A percentile compares a stretch with the other conserved stretches of the same genome.
phyloP scores from a whole-genome alignment of 30 jellyfish, hydroid and myxozoan genomes.

The Catostylus mosaicus region DNA sequence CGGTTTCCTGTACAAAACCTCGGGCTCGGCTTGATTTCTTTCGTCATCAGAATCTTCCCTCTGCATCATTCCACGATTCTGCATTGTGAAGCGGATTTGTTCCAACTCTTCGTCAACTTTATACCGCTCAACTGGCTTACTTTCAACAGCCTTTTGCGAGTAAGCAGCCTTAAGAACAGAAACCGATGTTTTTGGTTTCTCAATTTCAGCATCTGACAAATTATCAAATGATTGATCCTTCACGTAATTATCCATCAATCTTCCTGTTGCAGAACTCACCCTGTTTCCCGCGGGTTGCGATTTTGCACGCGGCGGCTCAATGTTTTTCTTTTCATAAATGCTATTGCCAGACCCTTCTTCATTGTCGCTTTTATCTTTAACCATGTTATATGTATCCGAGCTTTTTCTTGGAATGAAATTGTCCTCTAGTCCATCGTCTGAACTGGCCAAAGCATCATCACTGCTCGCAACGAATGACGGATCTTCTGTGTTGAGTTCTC shows the following conservation, averaged over 20 bases:
- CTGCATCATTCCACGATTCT: constrained; percentile 53
- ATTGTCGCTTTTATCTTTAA: constrained; percentile 16
- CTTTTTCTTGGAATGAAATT: constrained; percentile 44
- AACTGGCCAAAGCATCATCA: constrained; percentile 53
- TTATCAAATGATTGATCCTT: constrained; percentile 63
- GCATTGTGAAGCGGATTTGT: constrained; percentile 49
- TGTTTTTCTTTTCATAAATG: constrained; percentile 50
- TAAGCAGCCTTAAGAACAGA: constrained; percentile 59
- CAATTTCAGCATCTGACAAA: constrained; percentile 21
- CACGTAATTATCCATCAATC: constrained; percentile 53
- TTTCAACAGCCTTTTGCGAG: constrained; percentile 10
- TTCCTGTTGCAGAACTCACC: constrained; percentile 61
- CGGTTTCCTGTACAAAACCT: constrained; percentile 54
- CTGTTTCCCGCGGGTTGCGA: constrained; percentile 71
- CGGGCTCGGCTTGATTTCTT: constrained; percentile 26
- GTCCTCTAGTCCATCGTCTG: constrained; percentile 59
- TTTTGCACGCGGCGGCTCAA: constrained; percentile 63
- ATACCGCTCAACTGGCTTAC: constrained; percentile 48
- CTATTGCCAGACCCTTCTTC: constrained; percentile 20
- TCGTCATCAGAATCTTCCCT: constrained; percentile 12
- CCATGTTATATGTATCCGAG: constrained; percentile 14
- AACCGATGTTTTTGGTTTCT: constrained; percentile 53
- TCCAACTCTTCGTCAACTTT: constrained; percentile 65
- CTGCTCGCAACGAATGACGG: constrained; percentile 27
- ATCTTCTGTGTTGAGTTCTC: constrained; percentile 48